These are phyloP conservation scores for Bambusicola thoracicus DNA, from an alignment of 2,113 vertebrate genomes.

Conservation along the genomic window DNA sequence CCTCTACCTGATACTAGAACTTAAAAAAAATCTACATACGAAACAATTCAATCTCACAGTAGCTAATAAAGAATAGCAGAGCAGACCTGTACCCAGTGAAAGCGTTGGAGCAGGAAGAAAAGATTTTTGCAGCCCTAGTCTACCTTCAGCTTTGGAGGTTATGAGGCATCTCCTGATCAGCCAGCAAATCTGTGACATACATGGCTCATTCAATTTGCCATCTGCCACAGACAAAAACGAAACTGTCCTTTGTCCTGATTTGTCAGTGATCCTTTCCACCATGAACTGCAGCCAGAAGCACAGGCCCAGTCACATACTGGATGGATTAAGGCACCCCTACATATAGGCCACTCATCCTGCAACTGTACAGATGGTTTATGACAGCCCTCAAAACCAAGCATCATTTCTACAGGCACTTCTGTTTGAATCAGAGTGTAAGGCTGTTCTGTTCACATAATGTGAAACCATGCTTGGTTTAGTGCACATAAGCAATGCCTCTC, in stretches of 20 bases:
- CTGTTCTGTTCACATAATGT: background rate
- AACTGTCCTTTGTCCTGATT: background rate
- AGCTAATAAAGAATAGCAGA: background rate
- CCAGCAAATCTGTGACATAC: background rate
- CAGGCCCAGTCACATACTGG: background rate
- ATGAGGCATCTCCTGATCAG: background rate
- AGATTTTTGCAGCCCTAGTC: background rate
- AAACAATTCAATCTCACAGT: background rate
- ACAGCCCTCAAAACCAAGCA: background rate
- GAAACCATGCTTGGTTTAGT: background rate
- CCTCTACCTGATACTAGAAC: background rate
- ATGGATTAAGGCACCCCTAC: background rate
- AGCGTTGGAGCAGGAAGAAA: background rate
- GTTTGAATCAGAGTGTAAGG: background rate
- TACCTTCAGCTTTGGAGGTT: background rate
- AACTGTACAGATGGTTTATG: background rate
- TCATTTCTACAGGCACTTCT: accelerated
- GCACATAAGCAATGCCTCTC: background rate
- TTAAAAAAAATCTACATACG: background rate
- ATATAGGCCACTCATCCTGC: background rate
- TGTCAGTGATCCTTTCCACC: background rate
- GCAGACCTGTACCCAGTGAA: background rate
- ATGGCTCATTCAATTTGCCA: background rate
- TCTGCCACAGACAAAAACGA: background rate
- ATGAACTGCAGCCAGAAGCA: background rate